Conservation (phyloP, 2,888 invertebrate species). For the Cephus runcator region DNA sequence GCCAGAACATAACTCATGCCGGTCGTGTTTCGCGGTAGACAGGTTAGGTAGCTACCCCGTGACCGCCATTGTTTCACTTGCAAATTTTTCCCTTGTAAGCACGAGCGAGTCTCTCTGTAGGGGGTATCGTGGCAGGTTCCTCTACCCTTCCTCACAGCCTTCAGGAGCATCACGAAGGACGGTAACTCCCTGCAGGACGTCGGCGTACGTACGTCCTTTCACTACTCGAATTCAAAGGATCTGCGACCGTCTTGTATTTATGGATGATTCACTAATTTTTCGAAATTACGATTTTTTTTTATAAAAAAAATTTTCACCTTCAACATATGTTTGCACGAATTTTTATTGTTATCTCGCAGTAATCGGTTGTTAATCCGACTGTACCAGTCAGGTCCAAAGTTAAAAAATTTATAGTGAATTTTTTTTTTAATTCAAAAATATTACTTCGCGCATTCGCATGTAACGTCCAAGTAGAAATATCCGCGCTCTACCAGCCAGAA, state of each 20-base stretch:
- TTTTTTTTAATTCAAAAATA: not conserved
- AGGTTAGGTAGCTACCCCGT: slow-evolving; percentile 34
- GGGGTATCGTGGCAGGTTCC: slow-evolving; percentile 45
- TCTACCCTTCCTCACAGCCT: not conserved
- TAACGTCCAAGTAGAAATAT: not conserved
- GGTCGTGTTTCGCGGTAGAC: slow-evolving; percentile 50
- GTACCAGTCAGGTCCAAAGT: not conserved
- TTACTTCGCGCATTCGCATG: not conserved
- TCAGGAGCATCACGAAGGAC: not conserved
- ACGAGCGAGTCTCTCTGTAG: slow-evolving; percentile 43
- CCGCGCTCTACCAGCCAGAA: slow-evolving; percentile 20
- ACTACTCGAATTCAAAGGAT: not conserved
- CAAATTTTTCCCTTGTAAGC: slow-evolving; percentile 61
- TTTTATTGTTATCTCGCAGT: not conserved
- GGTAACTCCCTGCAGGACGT: not conserved
- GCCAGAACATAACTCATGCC: slow-evolving; percentile 61
- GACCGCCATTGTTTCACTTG: slow-evolving; percentile 60
- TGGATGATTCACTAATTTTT: not conserved
- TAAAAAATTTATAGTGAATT: not conserved
- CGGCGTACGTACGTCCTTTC: not conserved
- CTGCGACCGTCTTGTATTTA: not conserved
- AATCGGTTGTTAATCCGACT: not conserved
- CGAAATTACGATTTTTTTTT: not conserved
- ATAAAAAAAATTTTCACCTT: not conserved
- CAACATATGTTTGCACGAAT: not conserved